Percentiles rank a stretch among this genome's conserved stretches.
Conservation (phyloP, 2,113 vertebrate genomes). For the Donacobius atricapilla region DNA sequence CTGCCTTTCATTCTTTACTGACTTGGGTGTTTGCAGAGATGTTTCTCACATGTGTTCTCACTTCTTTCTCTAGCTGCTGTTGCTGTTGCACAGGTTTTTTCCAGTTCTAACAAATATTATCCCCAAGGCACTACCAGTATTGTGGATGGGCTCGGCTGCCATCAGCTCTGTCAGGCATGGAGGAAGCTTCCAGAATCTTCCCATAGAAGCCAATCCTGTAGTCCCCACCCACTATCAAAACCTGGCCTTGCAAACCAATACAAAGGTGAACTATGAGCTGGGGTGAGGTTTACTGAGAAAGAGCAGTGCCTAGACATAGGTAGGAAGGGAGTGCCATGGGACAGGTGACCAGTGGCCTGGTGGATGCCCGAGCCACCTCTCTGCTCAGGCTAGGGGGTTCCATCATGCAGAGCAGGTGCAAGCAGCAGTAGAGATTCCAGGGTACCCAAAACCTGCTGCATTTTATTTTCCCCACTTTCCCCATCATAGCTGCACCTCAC, state of each 20-base stretch:
- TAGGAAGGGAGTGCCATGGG: accelerated
- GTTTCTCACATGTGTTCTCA: neutral
- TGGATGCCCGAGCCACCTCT: accelerated
- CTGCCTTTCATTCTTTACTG: neutral
- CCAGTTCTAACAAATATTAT: neutral
- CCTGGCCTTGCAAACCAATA: neutral
- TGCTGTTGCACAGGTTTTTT: neutral
- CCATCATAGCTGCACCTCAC: accelerated
- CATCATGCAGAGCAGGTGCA: neutral
- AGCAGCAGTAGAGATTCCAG: accelerated
- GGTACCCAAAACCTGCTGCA: neutral
- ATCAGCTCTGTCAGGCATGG: neutral
- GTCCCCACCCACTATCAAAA: neutral
- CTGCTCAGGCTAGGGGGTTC: neutral
- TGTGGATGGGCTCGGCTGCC: neutral
- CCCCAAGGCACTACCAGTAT: neutral
- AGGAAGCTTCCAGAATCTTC: neutral
- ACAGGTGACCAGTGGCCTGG: neutral
- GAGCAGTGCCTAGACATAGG: neutral
- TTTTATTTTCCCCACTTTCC: neutral
- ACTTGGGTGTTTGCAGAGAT: neutral
- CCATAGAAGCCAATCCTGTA: neutral
- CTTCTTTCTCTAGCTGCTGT: neutral
- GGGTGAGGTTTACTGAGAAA: neutral
- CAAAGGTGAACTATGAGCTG: neutral